Evolutionary conservation across 2,797 vertebrate species (phyloP).

Genomic region (Pelochelys cantorii): DNA sequence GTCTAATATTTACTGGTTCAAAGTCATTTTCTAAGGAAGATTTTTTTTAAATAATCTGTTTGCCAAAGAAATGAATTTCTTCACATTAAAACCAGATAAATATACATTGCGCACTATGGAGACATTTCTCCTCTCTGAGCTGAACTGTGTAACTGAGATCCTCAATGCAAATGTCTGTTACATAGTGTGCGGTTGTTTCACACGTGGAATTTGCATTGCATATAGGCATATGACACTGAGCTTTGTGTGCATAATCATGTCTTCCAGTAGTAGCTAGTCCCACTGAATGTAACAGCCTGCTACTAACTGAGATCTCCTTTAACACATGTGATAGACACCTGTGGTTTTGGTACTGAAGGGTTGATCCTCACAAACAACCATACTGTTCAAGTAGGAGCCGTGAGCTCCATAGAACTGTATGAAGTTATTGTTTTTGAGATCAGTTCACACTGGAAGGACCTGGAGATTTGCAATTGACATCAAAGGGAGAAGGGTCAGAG

Average conservation of each 20-base stretch:
- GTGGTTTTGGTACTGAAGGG: background rate
- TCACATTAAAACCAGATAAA: slow-evolving; percentile 74
- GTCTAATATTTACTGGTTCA: slow-evolving; percentile 44
- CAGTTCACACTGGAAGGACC: background rate
- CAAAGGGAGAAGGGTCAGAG: background rate
- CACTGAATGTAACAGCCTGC: background rate
- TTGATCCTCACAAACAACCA: background rate
- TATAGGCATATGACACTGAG: accelerated
- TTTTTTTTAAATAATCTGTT: background rate
- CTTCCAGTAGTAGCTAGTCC: background rate
- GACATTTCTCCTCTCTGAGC: slow-evolving; percentile 51
- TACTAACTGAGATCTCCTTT: background rate
- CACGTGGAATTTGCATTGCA: background rate
- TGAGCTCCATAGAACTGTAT: background rate
- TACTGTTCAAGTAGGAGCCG: background rate
- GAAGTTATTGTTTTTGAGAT: background rate
- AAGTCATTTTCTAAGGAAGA: slow-evolving; percentile 37
- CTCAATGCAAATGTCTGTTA: slow-evolving; percentile 24
- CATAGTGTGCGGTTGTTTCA: background rate
- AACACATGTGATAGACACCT: background rate
- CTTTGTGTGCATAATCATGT: background rate
- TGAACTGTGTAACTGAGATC: slow-evolving; percentile 25
- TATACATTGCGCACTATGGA: slow-evolving; percentile 54
- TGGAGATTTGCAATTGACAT: background rate
- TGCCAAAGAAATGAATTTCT: slow-evolving; percentile 54